Evolutionary conservation across 2,113 vertebrate species (phyloP), one percentile per base, ranked within the genome.

Genomic region (Podarcis muralis): DNA sequence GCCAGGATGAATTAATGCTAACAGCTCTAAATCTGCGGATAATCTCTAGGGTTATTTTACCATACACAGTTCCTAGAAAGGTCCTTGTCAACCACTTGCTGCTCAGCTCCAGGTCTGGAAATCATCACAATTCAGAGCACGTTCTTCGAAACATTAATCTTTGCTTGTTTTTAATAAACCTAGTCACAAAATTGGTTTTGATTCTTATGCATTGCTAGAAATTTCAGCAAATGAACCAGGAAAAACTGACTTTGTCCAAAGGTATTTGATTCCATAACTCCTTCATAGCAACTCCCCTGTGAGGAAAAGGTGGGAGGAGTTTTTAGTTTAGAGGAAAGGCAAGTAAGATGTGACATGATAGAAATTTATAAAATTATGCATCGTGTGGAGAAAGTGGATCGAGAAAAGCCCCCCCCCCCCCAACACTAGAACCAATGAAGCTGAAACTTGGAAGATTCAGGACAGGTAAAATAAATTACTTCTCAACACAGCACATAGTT

Each of bases 161-260:
- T 62, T 62, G 92, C 74, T 94, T 91, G 66, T 81, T 94, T 95
- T 83, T 94, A 94, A 95, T 94, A 92, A 95, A 85, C 48, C 88
- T 32, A 78, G 93, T 91, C 92, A 94, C 89, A 95, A 93, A 94
- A 91, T 91, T 90, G 48, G 65, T 92, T 93, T 92, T 37, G 89
- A 82, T 91, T 96, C 86, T 65, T 48, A 53, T 66, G 81, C 81
- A 37, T 68, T 91, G 89, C 90, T 91, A 96, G 89, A 83, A 13
- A 88, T 93, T 82, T 89, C 86, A 93, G 75, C 82, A 93, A 93
- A 93, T 89, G 83, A 84, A 90, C 86, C 90, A 86, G 1, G 3
- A 25, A 13, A 90, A 81, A 81, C 15, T 92, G 62, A 92, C 89
- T 94, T 87, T 91, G 91, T 86, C 82, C 77, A 88, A 90, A 89